Evolutionary conservation across 2,113 vertebrate genomes (phyloP).

Genomic region (Anolis sagrei): DNA sequence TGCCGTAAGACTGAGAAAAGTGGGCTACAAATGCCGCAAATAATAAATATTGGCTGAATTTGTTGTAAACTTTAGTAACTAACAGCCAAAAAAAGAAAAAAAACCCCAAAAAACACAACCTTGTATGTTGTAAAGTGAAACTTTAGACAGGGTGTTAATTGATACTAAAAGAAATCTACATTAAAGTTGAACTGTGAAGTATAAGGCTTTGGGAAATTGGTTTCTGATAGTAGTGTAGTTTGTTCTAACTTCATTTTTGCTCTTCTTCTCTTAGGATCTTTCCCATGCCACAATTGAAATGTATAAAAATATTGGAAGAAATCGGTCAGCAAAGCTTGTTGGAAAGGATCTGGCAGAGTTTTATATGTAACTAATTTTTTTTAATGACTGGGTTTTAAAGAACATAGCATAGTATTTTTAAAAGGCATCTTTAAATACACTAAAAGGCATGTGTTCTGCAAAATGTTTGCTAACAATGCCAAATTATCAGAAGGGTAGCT

Average conservation of each 20-base stretch:
- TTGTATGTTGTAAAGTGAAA: neutral
- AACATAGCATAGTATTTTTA: neutral
- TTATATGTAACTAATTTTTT: conserved; percentile 87
- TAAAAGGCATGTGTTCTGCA: neutral
- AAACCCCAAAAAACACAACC: too few relatives aligned
- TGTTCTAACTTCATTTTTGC: neutral
- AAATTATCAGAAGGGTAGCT: neutral
- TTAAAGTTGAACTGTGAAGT: neutral
- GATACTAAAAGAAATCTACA: neutral
- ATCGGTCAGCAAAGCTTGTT: conserved; percentile 90
- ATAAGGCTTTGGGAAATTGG: neutral
- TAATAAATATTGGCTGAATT: neutral
- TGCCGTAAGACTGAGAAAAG: too few relatives aligned
- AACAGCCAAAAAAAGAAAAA: neutral
- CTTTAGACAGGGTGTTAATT: neutral
- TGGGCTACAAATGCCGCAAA: too few relatives aligned
- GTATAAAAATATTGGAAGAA: conserved; percentile 89
- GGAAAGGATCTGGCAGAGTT: conserved; percentile 97
- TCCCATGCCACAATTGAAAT: conserved; percentile 95
- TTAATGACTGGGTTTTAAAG: neutral
- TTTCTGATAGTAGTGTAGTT: neutral
- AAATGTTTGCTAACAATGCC: neutral
- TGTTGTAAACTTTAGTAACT: neutral
- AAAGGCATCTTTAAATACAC: neutral
- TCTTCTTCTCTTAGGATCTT: conserved; percentile 83